These are phyloP conservation scores for Nicator chloris DNA, from an alignment of 2,113 vertebrate genomes.

Conservation along the genomic window DNA sequence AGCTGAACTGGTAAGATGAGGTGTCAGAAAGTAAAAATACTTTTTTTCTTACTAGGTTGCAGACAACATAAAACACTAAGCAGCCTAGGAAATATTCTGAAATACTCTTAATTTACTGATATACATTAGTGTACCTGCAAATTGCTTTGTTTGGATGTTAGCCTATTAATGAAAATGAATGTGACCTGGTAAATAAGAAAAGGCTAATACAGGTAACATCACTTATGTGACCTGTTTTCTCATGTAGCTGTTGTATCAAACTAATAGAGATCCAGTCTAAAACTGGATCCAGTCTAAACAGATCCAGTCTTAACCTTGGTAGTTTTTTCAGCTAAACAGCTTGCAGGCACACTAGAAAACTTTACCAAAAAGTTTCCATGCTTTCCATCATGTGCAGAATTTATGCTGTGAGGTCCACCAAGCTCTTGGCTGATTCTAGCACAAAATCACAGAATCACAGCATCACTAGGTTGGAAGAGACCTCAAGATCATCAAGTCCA, in stretches of 20 bases:
- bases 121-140: neutral
- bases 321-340: neutral
- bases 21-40: neutral
- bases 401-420: neutral
- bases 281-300: neutral
- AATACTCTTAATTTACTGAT: neutral
- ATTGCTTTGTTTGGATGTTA: neutral
- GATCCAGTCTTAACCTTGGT: neutral
- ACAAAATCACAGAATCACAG: too few species aligned
- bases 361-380: neutral
- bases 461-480: too few species aligned
- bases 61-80: neutral
- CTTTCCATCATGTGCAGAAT: neutral
- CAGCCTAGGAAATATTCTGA: neutral
- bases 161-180: neutral
- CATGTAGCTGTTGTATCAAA: neutral
- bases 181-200: neutral
- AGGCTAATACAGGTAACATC: neutral
- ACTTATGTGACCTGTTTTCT: neutral
- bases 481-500: too few species aligned
- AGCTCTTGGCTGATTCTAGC: neutral
- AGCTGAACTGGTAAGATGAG: neutral
- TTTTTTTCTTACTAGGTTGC: neutral
- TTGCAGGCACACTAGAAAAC: neutral
- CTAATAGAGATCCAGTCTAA: neutral